A percentile compares a stretch with the other conserved stretches of the same genome.
Evolutionary conservation across 2,888 invertebrate genomes (phyloP).

Genomic region (Eulithis prunata): DNA sequence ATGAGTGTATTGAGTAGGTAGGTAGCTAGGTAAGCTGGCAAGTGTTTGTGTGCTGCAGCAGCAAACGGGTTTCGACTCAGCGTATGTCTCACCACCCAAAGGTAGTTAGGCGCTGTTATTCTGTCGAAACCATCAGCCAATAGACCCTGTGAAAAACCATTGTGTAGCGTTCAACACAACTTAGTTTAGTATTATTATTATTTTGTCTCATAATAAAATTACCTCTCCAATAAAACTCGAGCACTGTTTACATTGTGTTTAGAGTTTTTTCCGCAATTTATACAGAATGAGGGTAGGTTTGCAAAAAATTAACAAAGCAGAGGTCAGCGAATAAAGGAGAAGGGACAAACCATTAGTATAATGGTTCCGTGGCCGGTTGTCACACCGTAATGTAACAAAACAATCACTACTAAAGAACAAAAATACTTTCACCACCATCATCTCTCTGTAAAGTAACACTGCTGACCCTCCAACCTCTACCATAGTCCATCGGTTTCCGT

Average conservation of each 20-base stretch:
- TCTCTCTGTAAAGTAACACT: too few species aligned
- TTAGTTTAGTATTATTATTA: conserved; percentile 5
- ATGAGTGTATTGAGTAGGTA: too few species aligned
- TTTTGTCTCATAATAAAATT: conserved; percentile 21
- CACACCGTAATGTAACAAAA: conserved; percentile 42
- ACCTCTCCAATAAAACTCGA: conserved; percentile 37
- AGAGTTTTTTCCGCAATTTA: conserved; percentile 32
- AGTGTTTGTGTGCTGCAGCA: too few species aligned
- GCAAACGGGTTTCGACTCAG: too few species aligned
- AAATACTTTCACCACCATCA: background rate
- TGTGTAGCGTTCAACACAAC: too few species aligned
- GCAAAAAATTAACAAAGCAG: conserved; percentile 55
- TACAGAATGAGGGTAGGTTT: conserved; percentile 38
- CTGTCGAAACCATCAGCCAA: too few species aligned
- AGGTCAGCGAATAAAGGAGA: conserved; percentile 48
- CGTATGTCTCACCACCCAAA: too few species aligned
- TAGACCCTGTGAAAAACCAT: too few species aligned
- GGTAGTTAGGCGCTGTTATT: too few species aligned
- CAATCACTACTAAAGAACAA: conserved; percentile 8
- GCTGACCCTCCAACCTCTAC: too few species aligned
- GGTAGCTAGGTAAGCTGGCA: too few species aligned
- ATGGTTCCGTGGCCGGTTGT: conserved; percentile 40
- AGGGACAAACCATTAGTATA: conserved; percentile 45
- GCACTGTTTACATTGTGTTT: conserved; percentile 36
- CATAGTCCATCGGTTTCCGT: too few species aligned